phyloP scores from a whole-genome alignment of 2,113 vertebrate species.

The Syrmaticus mikado region DNA sequence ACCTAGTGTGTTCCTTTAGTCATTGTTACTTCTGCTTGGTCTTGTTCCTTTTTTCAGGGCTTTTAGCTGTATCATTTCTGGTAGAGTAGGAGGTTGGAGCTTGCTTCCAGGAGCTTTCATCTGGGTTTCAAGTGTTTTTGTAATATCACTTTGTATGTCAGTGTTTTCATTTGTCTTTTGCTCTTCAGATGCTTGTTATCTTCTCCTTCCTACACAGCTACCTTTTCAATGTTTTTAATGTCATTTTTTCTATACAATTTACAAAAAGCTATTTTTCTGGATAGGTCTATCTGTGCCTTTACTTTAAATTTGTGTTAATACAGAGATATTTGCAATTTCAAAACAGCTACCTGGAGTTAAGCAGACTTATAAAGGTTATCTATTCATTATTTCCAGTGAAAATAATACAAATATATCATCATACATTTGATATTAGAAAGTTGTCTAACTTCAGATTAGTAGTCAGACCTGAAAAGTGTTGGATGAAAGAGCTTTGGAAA shows the following conservation, averaged over 20 bases:
- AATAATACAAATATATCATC: not conserved
- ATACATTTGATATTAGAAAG: not conserved
- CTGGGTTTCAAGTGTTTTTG: not conserved
- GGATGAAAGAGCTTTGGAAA: not conserved
- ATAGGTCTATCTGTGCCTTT: not conserved
- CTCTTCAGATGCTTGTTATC: not conserved
- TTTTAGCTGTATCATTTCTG: not conserved
- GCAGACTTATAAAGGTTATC: conserved; percentile 26
- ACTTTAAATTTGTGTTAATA: not conserved
- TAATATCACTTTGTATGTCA: not conserved
- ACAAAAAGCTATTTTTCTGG: not conserved
- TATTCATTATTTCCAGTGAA: not conserved
- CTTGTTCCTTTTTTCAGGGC: not conserved
- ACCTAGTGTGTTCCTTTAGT: not conserved
- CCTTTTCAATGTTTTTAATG: not conserved
- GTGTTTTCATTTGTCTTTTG: not conserved
- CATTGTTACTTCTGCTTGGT: not conserved
- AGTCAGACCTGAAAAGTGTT: not conserved
- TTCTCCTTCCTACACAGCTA: not conserved
- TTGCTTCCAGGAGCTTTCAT: not conserved
- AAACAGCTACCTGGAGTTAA: not conserved
- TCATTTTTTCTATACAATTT: not conserved
- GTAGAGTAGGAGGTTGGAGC: not conserved
- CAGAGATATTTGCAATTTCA: not conserved
- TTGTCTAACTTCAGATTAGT: not conserved